Conservation (phyloP, 37 sponge, comb jelly and placozoan genomes). For the Beroe ovata region DNA sequence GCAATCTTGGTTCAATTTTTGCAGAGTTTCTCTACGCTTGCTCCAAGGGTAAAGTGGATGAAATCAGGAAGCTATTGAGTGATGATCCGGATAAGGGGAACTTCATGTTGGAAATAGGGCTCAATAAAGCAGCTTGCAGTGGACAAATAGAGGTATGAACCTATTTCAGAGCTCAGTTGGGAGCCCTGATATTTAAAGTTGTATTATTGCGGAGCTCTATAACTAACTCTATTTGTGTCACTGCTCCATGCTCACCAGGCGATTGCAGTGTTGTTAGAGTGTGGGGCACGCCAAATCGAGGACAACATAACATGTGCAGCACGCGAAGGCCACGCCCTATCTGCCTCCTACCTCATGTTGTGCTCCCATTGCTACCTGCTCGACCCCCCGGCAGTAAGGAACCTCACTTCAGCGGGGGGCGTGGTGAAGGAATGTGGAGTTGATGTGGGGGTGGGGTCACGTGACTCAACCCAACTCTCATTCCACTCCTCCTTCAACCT, state of each 20-base stretch:
- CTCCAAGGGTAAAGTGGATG: neutral
- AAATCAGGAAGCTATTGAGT: neutral
- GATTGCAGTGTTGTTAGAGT: slow-evolving; percentile 2
- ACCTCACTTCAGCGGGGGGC: neutral
- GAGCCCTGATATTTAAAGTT: neutral
- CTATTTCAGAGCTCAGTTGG: neutral
- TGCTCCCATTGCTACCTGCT: slow-evolving; percentile 28
- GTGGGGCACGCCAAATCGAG: slow-evolving; percentile 3
- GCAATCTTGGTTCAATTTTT: no score
- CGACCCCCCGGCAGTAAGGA: neutral
- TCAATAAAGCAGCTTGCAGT: neutral
- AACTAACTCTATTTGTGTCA: neutral
- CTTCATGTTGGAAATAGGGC: neutral
- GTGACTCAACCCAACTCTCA: neutral
- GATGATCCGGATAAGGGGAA: neutral
- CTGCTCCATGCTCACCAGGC: neutral
- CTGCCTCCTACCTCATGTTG: slow-evolving; percentile 49
- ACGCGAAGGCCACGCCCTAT: neutral
- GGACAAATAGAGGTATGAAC: slow-evolving; percentile 7
- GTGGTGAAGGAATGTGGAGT: slow-evolving; percentile 5
- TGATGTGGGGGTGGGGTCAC: neutral
- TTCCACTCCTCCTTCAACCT: neutral
- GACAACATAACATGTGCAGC: slow-evolving; percentile 1
- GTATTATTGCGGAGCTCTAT: neutral
- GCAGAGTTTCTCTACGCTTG: slow-evolving; percentile 30